These are phyloP conservation scores for Drosophila pallidifrons DNA, from an alignment of 1,140 invertebrate genomes.

Conservation along the genomic window DNA sequence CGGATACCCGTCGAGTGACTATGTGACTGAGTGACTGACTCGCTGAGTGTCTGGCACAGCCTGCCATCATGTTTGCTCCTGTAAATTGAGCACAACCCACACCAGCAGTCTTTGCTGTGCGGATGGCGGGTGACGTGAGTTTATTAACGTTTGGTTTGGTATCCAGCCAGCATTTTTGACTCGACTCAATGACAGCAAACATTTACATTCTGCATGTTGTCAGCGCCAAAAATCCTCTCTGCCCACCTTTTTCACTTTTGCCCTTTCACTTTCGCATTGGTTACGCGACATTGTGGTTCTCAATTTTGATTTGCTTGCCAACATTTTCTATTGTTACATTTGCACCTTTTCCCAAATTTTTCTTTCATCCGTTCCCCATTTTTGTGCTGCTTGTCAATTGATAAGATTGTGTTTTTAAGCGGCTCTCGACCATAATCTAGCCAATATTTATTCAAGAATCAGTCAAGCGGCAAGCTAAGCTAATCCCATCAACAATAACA, in stretches of 20 bases:
- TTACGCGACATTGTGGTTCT: constrained; percentile 12
- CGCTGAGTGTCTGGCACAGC: constrained; percentile 29
- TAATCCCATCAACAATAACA: constrained; percentile 3
- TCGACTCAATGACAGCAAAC: constrained; percentile 80
- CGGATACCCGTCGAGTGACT: constrained; percentile 10
- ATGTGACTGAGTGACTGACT: constrained; percentile 9
- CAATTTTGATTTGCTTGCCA: constrained; percentile 30
- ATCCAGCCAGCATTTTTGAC: constrained; percentile 70
- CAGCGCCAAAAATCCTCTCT: constrained; percentile 39
- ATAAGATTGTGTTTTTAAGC: constrained; percentile 24
- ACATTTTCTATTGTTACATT: constrained; percentile 33
- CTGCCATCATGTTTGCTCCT: constrained; percentile 65
- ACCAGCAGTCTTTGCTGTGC: neutral
- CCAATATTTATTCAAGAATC: constrained; percentile 28
- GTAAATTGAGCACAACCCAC: constrained; percentile 64
- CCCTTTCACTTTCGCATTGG: constrained; percentile 8
- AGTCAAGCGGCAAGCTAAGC: constrained; percentile 13
- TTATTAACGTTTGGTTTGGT: constrained; percentile 76
- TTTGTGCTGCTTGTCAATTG: constrained; percentile 35
- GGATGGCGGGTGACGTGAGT: constrained; percentile 42
- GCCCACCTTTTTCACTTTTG: neutral
- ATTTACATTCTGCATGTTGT: constrained; percentile 76
- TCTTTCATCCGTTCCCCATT: neutral
- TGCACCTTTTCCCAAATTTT: constrained; percentile 19
- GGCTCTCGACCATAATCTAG: constrained; percentile 12